These are phyloP conservation scores for Lepidocyrtinus sp. DNA, from an alignment of 2,888 invertebrate genomes.

Conservation along the genomic window DNA sequence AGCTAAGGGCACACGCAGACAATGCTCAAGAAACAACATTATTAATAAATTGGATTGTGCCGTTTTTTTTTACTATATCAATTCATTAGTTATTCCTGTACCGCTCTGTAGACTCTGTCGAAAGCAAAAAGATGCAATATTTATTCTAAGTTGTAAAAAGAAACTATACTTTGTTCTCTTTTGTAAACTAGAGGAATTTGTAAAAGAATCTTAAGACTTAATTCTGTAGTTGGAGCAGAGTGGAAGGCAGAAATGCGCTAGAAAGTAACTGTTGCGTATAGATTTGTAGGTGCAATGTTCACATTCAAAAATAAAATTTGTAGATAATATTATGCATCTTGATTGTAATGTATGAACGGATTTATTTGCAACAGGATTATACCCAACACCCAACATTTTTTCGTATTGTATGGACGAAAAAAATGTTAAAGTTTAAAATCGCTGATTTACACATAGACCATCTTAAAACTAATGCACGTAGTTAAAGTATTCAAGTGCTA, in stretches of 20 bases:
- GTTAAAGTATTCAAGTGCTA: background rate
- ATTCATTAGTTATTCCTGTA: conserved; percentile 3
- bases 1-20: conserved; percentile 10
- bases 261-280: conserved; percentile 60
- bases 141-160: conserved; percentile 8
- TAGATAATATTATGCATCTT: conserved; percentile 36
- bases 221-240: conserved; percentile 31
- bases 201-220: conserved; percentile 22
- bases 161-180: conserved; percentile 4
- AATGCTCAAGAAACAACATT: background rate
- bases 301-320: conserved; percentile 31
- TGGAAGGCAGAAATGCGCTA: conserved; percentile 47
- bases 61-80: conserved; percentile 11
- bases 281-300: conserved; percentile 43
- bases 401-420: conserved; percentile 22
- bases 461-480: conserved; percentile 5
- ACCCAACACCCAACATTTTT: background rate
- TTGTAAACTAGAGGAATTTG: background rate
- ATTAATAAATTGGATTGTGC: background rate
- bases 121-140: conserved; percentile 17
- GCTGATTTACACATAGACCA: conserved; percentile 12
- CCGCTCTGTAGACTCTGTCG: conserved; percentile 15
- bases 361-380: conserved; percentile 25
- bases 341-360: conserved; percentile 12
- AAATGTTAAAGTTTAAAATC: no score